phyloP scores from a whole-genome alignment of 92 coral and sea anemone genomes.

The Diadumene lineata region DNA sequence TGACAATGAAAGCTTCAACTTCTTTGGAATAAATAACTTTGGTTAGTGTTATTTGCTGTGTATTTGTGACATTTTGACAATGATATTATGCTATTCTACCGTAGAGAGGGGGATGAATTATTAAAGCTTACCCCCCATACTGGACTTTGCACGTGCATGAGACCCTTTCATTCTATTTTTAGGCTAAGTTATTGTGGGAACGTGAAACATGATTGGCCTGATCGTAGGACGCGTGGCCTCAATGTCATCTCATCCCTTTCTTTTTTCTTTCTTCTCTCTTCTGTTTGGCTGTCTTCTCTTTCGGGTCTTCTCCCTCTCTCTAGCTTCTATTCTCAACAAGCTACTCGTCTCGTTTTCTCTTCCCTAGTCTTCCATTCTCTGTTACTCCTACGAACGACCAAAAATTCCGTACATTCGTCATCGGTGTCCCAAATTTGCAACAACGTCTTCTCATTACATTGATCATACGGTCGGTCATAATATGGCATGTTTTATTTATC shows the following conservation, averaged over 20 bases:
- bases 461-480: neutral
- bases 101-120: neutral
- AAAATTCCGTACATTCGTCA: no score
- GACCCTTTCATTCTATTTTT: no score
- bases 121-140: neutral
- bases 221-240: neutral
- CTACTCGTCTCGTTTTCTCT: neutral
- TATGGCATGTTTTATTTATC: neutral
- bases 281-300: neutral
- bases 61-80: neutral
- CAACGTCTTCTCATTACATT: neutral
- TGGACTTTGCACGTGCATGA: no score
- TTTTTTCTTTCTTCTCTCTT: neutral
- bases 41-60: constrained; percentile 34
- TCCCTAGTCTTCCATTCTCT: constrained; percentile 1
- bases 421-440: no score
- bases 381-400: no score
- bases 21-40: constrained; percentile 58
- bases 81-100: neutral
- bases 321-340: neutral
- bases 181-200: neutral
- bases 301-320: neutral
- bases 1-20: constrained; percentile 28
- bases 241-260: neutral
- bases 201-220: neutral